A percentile compares a stretch with the other conserved stretches of the same genome.
Evolutionary conservation across 2,888 invertebrate genomes (phyloP).

Genomic region (Ophion obscuratus): DNA sequence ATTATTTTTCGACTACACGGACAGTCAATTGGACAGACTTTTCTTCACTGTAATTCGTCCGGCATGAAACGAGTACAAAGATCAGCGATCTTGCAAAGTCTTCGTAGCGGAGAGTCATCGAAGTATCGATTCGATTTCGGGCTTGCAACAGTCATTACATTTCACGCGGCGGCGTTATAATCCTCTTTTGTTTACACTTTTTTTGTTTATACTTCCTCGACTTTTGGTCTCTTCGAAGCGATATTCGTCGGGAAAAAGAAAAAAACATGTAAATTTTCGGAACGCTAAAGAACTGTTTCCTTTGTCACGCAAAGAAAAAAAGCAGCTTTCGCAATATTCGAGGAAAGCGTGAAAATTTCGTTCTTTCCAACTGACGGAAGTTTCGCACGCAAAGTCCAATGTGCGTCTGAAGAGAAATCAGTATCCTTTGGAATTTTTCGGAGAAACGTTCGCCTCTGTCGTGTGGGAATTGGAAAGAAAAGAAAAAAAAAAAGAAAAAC

Average conservation of each 20-base stretch:
- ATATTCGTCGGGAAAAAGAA: not conserved
- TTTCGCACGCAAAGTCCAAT: not conserved
- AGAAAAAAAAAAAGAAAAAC: not conserved
- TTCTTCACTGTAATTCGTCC: not conserved
- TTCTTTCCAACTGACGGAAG: not conserved
- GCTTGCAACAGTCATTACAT: not conserved
- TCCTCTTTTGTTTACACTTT: not conserved
- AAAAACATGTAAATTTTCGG: no score
- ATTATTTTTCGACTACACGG: not conserved
- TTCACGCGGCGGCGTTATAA: not conserved
- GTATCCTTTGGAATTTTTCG: not conserved
- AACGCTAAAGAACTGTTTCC: no score
- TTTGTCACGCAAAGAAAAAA: no score
- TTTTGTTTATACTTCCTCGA: not conserved
- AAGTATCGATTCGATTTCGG: not conserved
- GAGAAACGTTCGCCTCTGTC: not conserved
- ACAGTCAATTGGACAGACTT: not conserved
- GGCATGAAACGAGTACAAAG: not conserved
- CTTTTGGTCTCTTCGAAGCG: not conserved
- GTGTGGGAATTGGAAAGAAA: not conserved
- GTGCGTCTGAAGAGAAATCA: not conserved
- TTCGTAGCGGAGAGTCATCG: not conserved
- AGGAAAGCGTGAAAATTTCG: not conserved
- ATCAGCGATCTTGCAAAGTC: not conserved
- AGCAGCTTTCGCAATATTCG: not conserved